Conservation (phyloP, 2,113 vertebrate species). For the Leucopsar rothschildi region DNA sequence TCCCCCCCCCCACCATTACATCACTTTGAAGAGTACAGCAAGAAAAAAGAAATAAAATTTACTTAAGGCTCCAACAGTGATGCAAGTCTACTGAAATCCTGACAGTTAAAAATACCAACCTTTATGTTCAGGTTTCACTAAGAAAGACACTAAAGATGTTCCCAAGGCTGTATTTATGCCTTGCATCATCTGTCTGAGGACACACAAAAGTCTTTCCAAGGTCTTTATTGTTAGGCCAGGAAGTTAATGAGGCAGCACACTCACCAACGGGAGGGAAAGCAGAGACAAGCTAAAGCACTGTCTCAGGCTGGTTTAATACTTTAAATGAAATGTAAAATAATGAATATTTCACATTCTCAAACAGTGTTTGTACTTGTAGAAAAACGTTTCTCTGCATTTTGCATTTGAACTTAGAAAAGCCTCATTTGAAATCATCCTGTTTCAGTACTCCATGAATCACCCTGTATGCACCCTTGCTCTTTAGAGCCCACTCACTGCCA, state of each 20-base stretch:
- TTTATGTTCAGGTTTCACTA: constrained; percentile 64
- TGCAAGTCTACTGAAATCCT: constrained; percentile 65
- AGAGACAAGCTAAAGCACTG: not conserved
- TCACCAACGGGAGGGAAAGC: constrained; percentile 40
- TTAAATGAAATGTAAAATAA: not conserved
- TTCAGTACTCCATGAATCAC: constrained; percentile 5
- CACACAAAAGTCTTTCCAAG: constrained; percentile 71
- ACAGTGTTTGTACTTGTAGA: not conserved
- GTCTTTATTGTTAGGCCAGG: constrained; percentile 70
- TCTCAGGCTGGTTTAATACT: not conserved
- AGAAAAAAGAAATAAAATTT: not conserved
- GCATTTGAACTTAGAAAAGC: not conserved
- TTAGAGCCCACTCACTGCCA: constrained; percentile 27
- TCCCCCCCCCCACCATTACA: not conserved
- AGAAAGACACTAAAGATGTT: constrained; percentile 69
- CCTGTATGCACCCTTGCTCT: not conserved
- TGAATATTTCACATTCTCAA: not conserved
- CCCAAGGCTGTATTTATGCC: constrained; percentile 56
- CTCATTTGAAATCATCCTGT: not conserved
- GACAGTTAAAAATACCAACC: constrained; percentile 69
- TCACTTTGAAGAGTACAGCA: constrained; percentile 48
- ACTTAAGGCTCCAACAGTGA: constrained; percentile 5
- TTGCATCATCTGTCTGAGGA: constrained; percentile 77
- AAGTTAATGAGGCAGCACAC: constrained; percentile 39
- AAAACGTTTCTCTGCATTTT: not conserved